phyloP scores from a whole-genome alignment of 2,888 invertebrate species.

The Megastigmus dorsalis region DNA sequence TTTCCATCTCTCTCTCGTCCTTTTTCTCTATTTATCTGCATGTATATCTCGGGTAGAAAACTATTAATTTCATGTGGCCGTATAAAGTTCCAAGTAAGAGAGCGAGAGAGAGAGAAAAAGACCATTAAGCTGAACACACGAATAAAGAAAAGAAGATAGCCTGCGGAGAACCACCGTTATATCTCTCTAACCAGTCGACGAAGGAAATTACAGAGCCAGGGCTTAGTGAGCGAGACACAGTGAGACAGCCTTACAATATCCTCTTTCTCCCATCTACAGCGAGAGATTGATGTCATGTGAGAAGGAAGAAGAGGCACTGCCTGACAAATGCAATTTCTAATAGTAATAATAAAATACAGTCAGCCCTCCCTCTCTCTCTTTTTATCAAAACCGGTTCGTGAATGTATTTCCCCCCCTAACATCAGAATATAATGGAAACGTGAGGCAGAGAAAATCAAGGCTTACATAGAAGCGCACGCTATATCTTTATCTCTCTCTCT shows the following conservation, averaged over 20 bases:
- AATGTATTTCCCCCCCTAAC: conserved; percentile 31
- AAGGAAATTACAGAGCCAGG: conserved; percentile 33
- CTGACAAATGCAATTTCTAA: conserved; percentile 40
- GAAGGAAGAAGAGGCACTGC: neutral
- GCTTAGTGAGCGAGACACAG: too few relatives aligned
- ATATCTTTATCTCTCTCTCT: conserved; percentile 8
- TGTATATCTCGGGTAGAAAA: conserved; percentile 6
- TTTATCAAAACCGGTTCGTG: conserved; percentile 46
- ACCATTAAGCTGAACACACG: neutral
- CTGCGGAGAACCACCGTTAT: too few relatives aligned
- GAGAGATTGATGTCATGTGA: neutral
- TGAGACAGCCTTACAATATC: conserved; percentile 18
- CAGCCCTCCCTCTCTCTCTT: neutral
- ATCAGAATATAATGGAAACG: conserved; percentile 28
- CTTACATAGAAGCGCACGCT: conserved; percentile 14
- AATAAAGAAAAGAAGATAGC: conserved; percentile 24
- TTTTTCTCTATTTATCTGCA: neutral
- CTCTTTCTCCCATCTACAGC: neutral
- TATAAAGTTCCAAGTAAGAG: conserved; percentile 10
- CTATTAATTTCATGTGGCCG: conserved; percentile 29
- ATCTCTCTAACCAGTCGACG: conserved; percentile 17
- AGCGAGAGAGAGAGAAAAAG: too few relatives aligned
- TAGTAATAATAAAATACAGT: conserved; percentile 45
- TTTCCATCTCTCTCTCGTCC: too few relatives aligned
- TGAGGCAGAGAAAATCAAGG: conserved; percentile 43